Base-by-base conservation (phyloP, 2,113 vertebrate genomes). In the Fulica atra region DNA sequence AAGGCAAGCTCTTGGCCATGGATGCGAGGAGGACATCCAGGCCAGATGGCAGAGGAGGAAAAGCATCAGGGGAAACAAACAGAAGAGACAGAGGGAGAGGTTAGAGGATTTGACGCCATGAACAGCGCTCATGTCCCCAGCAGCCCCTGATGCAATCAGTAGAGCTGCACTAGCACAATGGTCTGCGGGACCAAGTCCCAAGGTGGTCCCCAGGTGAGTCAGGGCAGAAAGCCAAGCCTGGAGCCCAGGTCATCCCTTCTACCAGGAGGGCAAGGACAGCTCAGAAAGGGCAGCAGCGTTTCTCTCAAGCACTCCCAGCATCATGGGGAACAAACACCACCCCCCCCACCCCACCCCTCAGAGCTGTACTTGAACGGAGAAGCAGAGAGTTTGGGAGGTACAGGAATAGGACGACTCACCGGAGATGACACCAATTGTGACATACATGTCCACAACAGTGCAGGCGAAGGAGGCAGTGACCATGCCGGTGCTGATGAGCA, bases 361-460 rank as follows among this genome's bases (percentile, higher is more conserved):
- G 26, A 70, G 54, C 72, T 8, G 7, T 4, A 4, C 46, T 44
- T 0, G 36, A 2, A 1, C 38, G 54, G 44, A 84, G 79, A 10
- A 53, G 44, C 20, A 0, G 46, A 66, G 50, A 2, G 0, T 53
- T 19, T 0, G 11, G 40, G 25, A 19, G 74, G 79, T 1, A 11
- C 4, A 1, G 80, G 36, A 20, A 28, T 0, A 51, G 53, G 63
- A 26, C 0, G 3, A 80, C 98, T 97, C 97, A 99, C 99, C 99
- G 26, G 99, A 98, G 89, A 99, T 13, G 68, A 99, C 2, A 19
- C 99, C 99, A 0, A 99, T 98, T 46, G 98, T 97, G 94, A 99
- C 46, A 68, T 99, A 99, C 98, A 99, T 99, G 93, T 99, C 98
- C 92, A 98, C 98, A 53, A 99, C 93, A 7, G 96, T 97, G 59